These are phyloP conservation scores for Branchinecta lindahli DNA, from an alignment of 1,140 invertebrate species.

Conservation along the genomic window DNA sequence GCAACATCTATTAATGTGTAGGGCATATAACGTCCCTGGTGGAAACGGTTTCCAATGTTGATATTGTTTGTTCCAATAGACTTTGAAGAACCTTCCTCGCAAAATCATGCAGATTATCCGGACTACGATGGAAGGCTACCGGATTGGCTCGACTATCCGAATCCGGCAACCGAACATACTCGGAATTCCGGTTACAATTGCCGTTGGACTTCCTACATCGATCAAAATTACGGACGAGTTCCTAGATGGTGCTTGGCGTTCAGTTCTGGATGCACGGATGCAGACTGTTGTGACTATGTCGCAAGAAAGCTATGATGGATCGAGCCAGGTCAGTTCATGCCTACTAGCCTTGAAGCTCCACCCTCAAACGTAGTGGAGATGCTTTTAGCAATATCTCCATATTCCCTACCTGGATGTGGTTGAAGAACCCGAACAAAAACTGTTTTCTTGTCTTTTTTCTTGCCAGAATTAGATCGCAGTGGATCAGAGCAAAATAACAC, in stretches of 20 bases:
- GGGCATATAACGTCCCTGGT: too few species aligned
- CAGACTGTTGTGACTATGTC: not conserved
- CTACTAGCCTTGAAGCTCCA: too few species aligned
- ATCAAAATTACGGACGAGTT: not conserved
- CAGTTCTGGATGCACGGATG: not conserved
- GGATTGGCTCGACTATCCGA: not conserved
- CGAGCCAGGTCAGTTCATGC: not conserved
- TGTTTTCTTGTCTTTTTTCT: too few species aligned
- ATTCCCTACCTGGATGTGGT: too few species aligned
- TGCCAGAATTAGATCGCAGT: too few species aligned
- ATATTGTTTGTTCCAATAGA: too few species aligned
- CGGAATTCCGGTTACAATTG: not conserved
- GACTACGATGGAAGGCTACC: not conserved
- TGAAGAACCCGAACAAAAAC: too few species aligned
- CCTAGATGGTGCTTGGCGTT: not conserved
- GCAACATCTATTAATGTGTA: too few species aligned
- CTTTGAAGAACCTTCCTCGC: not conserved
- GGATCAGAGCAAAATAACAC: too few species aligned
- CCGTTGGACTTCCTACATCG: not conserved
- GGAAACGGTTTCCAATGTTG: too few species aligned
- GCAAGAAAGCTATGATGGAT: constrained; percentile 1
- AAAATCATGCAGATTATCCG: not conserved
- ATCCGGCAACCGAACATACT: not conserved
- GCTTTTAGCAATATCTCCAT: too few species aligned
- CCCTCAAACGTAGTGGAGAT: too few species aligned